Conservation (phyloP, 2,888 invertebrate genomes). For the Linyphia triangularis region DNA sequence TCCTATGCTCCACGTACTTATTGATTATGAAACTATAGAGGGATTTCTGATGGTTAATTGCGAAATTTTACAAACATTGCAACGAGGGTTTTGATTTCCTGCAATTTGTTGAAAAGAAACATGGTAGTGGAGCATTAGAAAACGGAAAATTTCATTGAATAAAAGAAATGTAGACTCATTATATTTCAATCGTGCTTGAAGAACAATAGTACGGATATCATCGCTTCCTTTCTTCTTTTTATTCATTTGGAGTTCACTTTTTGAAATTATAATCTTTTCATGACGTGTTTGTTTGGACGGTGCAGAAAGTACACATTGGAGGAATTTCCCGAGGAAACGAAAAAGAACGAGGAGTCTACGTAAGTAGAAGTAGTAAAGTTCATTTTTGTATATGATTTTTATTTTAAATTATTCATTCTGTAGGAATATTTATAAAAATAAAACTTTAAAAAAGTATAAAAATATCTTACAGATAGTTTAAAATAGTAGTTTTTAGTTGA, state of each 20-base stretch:
- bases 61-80: too few relatives aligned
- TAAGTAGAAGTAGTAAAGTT: too few relatives aligned
- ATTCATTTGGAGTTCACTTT: neutral
- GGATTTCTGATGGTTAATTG: too few relatives aligned
- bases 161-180: neutral
- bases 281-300: slow-evolving; percentile 64
- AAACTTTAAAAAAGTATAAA: too few relatives aligned
- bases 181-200: slow-evolving; percentile 21
- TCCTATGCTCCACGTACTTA: too few relatives aligned
- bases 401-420: too few relatives aligned
- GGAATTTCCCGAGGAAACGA: slow-evolving; percentile 31
- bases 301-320: slow-evolving; percentile 52
- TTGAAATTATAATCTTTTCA: slow-evolving; percentile 17
- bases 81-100: too few relatives aligned
- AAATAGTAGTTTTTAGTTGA: too few relatives aligned
- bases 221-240: neutral
- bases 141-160: neutral
- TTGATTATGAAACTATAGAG: too few relatives aligned
- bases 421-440: too few relatives aligned
- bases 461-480: too few relatives aligned
- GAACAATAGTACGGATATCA: neutral
- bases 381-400: too few relatives aligned
- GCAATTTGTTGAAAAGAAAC: neutral
- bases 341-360: neutral
- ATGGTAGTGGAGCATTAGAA: neutral